phyloP scores from a whole-genome alignment of 2,888 invertebrate species.

The Cantharis flavilabris region DNA sequence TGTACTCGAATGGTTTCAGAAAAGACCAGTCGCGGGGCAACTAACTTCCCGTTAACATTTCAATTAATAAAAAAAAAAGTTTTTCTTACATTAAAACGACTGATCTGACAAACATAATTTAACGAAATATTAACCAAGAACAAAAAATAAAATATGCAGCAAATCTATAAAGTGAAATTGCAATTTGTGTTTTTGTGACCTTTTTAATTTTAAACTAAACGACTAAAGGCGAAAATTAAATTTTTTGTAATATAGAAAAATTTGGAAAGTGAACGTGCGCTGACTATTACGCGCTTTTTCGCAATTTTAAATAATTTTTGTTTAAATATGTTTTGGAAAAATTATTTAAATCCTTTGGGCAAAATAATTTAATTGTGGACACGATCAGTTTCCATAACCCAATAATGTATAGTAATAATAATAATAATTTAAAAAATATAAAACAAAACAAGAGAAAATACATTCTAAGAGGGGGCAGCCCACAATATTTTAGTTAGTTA shows the following conservation, averaged over 20 bases:
- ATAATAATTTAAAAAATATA: conserved; percentile 40
- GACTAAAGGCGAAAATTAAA: conserved; percentile 47
- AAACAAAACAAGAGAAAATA: conserved; percentile 48
- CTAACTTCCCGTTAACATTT: conserved; percentile 55
- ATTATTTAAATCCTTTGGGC: conserved; percentile 9
- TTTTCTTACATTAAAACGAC: conserved; percentile 43
- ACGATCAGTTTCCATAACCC: conserved; percentile 50
- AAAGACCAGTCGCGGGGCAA: conserved; percentile 71
- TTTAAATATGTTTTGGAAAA: neutral
- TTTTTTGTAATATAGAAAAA: conserved; percentile 25
- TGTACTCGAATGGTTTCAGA: conserved; percentile 64
- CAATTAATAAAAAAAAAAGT: conserved; percentile 12
- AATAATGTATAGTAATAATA: conserved; percentile 36
- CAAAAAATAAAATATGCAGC: conserved; percentile 49
- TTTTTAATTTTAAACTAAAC: conserved; percentile 40
- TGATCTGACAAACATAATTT: conserved; percentile 47
- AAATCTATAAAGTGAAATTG: conserved; percentile 57
- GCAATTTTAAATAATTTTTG: conserved; percentile 10
- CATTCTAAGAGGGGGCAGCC: conserved; percentile 59
- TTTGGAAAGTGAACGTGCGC: conserved; percentile 14
- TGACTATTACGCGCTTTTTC: neutral
- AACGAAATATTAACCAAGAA: conserved; percentile 25
- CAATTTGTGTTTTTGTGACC: conserved; percentile 56
- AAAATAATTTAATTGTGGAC: conserved; percentile 40
- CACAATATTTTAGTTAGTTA: conserved; percentile 67